Evolutionary conservation across 2,888 invertebrate species (phyloP), one percentile per base, ranked within the genome.

Genomic region (Drosophila subquinaria): DNA sequence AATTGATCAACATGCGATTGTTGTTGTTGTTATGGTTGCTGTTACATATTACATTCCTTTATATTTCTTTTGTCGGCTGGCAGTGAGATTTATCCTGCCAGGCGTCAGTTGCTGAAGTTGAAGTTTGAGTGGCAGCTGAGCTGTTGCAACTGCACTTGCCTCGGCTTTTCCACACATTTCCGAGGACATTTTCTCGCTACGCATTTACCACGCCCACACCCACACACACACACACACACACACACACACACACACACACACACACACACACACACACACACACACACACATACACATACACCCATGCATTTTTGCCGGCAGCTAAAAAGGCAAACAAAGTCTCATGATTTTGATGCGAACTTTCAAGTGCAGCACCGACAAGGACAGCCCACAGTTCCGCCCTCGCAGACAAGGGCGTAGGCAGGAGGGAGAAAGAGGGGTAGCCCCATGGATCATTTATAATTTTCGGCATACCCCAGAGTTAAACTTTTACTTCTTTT

Each of bases 271-370:
- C n/a, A n/a, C n/a, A n/a, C n/a, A n/a, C n/a, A n/a, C n/a, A n/a
- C 33, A 40, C 43, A 15, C 52, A 10, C 3, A 6, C 20, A 13
- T 20, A n/a, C 10, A 20, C 50, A n/a, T 20, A n/a, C 10, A 20
- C 50, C n/a, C 43, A 11, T 17, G 40, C 42, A 10, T 4, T 15
- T 20, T 48, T 63, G 65, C 60, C 57, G 71, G 55, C 65, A 64
- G 65, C 57, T 57, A 70, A 74, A 76, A 65, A 43, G 52, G 52
- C 53, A 75, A 66, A 70, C 61, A 50, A 70, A 85, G 66, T 59
- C 65, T 57, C 64, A 51, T 62, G 86, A 79, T 70, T 82, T 79
- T 70, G 86, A 79, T 55, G 82, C 79, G 70, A 80, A 66, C 79
- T 84, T 74, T 81, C 73, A 65, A 81, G 82, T 76, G 68, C 68